These are phyloP conservation scores for Ophraella communa DNA, from an alignment of 2,888 invertebrate genomes.

Conservation along the genomic window DNA sequence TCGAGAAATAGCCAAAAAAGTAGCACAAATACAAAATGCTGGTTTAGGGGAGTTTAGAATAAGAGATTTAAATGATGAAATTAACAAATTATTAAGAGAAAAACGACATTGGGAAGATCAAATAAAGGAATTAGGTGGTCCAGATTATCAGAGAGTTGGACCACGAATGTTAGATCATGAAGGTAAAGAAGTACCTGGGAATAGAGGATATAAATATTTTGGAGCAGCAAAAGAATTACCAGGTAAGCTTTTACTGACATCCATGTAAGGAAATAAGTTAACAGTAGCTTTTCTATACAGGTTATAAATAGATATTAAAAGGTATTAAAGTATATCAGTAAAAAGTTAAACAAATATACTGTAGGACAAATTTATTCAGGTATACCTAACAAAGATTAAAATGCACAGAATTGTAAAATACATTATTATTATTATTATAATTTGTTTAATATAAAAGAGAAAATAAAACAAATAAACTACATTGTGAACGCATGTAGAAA, in stretches of 20 bases:
- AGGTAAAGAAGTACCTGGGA: slow-evolving; percentile 94
- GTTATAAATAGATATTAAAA: too few species aligned
- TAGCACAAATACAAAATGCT: slow-evolving; percentile 98
- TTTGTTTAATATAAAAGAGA: too few species aligned
- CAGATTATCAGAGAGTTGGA: slow-evolving; percentile 90
- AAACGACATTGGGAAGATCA: slow-evolving; percentile 98
- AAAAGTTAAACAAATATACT: too few species aligned
- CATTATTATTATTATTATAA: too few species aligned
- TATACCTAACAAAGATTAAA: too few species aligned
- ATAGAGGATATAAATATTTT: slow-evolving; percentile 98
- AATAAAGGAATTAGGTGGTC: slow-evolving; percentile 93
- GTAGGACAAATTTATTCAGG: too few species aligned
- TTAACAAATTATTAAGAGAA: slow-evolving; percentile 94
- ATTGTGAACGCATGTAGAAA: too few species aligned
- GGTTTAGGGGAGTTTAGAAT: slow-evolving; percentile 99
- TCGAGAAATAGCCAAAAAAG: slow-evolving; percentile 96
- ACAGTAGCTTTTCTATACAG: too few species aligned
- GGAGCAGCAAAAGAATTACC: slow-evolving; percentile 98
- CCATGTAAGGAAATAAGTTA: background rate
- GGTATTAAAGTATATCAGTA: too few species aligned
- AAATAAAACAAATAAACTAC: too few species aligned
- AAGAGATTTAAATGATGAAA: slow-evolving; percentile 98
- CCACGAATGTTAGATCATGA: slow-evolving; percentile 93
- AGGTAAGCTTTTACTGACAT: slow-evolving; percentile 60
- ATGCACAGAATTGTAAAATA: too few species aligned